These are phyloP conservation scores for Meliscaeva auricollis DNA, from an alignment of 2,888 invertebrate species.

Conservation along the genomic window DNA sequence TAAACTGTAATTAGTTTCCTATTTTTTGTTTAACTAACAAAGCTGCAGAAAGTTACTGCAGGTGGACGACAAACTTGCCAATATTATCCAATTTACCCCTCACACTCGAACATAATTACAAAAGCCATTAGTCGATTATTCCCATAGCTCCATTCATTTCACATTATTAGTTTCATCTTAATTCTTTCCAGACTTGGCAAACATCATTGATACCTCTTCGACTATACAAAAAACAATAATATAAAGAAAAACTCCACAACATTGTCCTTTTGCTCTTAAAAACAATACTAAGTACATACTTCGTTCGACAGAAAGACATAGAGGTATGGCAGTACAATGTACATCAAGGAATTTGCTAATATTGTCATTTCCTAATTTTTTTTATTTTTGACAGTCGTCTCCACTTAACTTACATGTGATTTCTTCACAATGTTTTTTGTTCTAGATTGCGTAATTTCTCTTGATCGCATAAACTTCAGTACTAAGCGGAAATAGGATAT, in stretches of 20 bases:
- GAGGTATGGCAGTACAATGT: constrained; percentile 22
- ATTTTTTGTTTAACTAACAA: too few relatives aligned
- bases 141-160: neutral
- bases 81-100: constrained; percentile 5
- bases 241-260: constrained; percentile 31
- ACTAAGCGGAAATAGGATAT: too few relatives aligned
- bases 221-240: too few relatives aligned
- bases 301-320: constrained; percentile 38
- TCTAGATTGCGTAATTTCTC: too few relatives aligned
- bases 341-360: constrained; percentile 68
- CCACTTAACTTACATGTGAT: too few relatives aligned
- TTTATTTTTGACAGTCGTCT: neutral
- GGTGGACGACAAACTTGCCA: constrained; percentile 13
- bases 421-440: too few relatives aligned
- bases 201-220: constrained; percentile 17
- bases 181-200: constrained; percentile 21
- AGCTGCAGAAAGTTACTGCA: too few relatives aligned
- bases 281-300: constrained; percentile 51
- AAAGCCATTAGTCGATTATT: constrained; percentile 33
- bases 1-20: too few relatives aligned
- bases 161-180: too few relatives aligned
- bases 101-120: constrained; percentile 34
- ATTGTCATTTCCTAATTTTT: constrained; percentile 60
- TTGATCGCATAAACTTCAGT: too few relatives aligned
- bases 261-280: neutral